These are phyloP conservation scores for Agrochola lota DNA, from an alignment of 2,888 invertebrate species.

Conservation along the genomic window DNA sequence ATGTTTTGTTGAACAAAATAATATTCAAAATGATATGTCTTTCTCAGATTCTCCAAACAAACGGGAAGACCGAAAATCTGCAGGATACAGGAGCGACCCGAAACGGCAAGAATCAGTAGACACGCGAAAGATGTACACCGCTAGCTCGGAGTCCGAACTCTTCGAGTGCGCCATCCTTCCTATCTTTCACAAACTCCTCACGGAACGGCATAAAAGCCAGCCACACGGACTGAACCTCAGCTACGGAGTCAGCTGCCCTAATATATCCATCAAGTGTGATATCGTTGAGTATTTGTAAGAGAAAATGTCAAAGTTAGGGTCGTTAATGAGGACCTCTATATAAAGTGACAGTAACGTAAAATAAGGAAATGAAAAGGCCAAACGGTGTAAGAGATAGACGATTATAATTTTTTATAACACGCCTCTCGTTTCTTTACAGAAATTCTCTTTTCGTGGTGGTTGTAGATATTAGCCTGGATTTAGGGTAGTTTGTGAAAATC, in stretches of 20 bases:
- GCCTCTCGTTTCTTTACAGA: background rate
- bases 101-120: constrained; percentile 85
- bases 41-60: constrained; percentile 82
- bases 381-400: background rate
- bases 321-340: background rate
- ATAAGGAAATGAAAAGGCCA: background rate
- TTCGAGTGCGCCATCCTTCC: constrained; percentile 96
- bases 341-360: background rate
- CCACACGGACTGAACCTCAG: constrained; percentile 92
- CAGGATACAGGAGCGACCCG: constrained; percentile 86
- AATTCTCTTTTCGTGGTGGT: background rate
- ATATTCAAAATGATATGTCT: background rate
- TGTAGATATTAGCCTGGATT: constrained; percentile 18
- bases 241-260: constrained; percentile 97
- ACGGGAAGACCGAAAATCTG: constrained; percentile 88
- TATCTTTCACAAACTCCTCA: constrained; percentile 97
- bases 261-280: constrained; percentile 98
- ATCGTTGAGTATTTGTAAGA: constrained; percentile 97
- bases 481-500: background rate
- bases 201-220: constrained; percentile 94
- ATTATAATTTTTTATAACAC: background rate
- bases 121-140: constrained; percentile 92
- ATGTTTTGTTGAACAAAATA: background rate
- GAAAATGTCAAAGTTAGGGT: background rate
- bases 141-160: constrained; percentile 95